Evolutionary conservation across 92 coral and sea anemone species (phyloP), one percentile per base, ranked within the genome.

Genomic region (Palythoa caribaeorum): DNA sequence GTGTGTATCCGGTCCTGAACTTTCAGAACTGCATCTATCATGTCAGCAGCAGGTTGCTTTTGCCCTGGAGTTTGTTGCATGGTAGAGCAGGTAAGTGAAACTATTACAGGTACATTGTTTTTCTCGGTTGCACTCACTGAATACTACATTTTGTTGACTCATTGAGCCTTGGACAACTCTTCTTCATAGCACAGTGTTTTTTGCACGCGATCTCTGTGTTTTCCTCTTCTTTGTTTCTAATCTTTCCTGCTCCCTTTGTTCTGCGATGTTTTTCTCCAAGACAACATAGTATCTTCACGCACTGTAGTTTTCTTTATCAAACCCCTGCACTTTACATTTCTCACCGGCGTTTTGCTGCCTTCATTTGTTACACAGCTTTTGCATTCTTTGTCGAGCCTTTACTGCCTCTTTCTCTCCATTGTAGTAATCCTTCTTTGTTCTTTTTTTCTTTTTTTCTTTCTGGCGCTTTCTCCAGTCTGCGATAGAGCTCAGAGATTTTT

Each of bases 1-100:
- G 84, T 78, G 44, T 78, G 84, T 39, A 78, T 19, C 35, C 16
- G 35, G 38, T 78, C 84, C 44, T 66, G 66, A 78, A 78, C 20
- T 19, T 68, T 78, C 84, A 78, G 84, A 9, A 78, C 84, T 78
- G 84, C 84, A 78, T 78, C 84, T 52, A 78, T 78, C 36, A 68
- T 78, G 15, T 57, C 63, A n/a, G 63, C 84, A 6, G 57, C 38
- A 38, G 38, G 20, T 78, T 47, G 15, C 37, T 78, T 78, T 38
- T 78, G 68, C 35, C 63, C 71, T 19, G 70, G 63, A 78, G 38
- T 77, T 78, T n/a, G 21, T 78, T 78, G 84, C 84, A 78, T 60
- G 70, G n/a, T n/a, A n/a, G n/a, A n/a, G n/a, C n/a, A n/a, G n/a
- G n/a, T 52, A 78, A 15, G 84, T 78, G 57, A 78, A 78, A 78